Percentiles rank a stretch among this genome's conserved stretches.
Evolutionary conservation across 1,140 invertebrate genomes (phyloP).

Genomic region (Saccostrea glomerata): DNA sequence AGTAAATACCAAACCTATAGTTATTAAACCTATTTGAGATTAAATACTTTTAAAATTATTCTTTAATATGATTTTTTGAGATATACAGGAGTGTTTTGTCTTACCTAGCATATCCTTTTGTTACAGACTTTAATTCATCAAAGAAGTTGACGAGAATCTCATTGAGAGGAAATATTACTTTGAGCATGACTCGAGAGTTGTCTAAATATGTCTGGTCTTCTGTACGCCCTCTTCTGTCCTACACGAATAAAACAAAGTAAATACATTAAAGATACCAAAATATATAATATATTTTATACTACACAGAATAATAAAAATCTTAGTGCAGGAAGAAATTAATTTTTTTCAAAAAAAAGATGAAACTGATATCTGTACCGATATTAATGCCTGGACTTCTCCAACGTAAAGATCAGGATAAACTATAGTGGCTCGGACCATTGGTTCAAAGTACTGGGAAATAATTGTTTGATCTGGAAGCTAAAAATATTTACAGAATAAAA

Average conservation of each 20-base stretch:
- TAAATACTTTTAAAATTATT: background rate
- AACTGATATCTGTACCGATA: no score
- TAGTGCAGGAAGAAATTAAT: background rate
- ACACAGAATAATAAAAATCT: background rate
- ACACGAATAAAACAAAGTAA: conserved; percentile 58
- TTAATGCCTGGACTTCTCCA: conserved; percentile 77
- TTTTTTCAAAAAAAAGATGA: no score
- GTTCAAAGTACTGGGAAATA: conserved; percentile 90
- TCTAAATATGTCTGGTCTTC: conserved; percentile 89
- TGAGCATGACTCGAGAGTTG: conserved; percentile 88
- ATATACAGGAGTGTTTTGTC: background rate
- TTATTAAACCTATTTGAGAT: no score
- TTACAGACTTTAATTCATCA: conserved; percentile 92
- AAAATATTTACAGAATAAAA: conserved; percentile 39
- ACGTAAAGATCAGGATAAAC: conserved; percentile 87
- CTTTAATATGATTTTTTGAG: background rate
- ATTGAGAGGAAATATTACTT: conserved; percentile 91
- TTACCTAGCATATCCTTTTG: conserved; percentile 91
- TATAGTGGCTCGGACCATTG: conserved; percentile 92
- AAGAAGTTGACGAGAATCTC: conserved; percentile 98
- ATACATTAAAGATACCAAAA: background rate
- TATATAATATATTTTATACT: background rate
- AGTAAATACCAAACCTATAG: no score
- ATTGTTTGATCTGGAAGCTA: conserved; percentile 86
- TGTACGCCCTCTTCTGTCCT: conserved; percentile 89